phyloP scores from a whole-genome alignment of 2,797 vertebrate genomes.

The Typhlichthys subterraneus region DNA sequence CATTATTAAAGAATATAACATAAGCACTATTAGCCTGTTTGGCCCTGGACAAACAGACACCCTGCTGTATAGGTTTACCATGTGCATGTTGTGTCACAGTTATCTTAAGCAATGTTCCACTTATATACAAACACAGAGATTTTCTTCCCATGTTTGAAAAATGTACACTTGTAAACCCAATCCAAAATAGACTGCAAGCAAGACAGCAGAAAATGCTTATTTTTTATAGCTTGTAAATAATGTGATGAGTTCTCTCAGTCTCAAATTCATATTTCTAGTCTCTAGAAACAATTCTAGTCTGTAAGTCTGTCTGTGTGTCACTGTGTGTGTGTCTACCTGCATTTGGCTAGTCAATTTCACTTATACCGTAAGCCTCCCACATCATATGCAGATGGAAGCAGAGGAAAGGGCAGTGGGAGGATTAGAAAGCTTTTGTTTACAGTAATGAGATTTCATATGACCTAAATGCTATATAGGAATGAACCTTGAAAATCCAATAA shows the following conservation, averaged over 20 bases:
- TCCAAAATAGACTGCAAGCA: conserved; percentile 16
- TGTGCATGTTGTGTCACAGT: conserved; percentile 12
- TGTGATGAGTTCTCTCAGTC: conserved; percentile 5
- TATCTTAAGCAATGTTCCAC: conserved; percentile 14
- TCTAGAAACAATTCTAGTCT: neutral
- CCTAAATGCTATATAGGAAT: conserved; percentile 51
- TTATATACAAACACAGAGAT: conserved; percentile 29
- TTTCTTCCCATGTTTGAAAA: conserved; percentile 20
- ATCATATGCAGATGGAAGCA: conserved; percentile 68
- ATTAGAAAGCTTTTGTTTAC: conserved; percentile 67
- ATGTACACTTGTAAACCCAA: conserved; percentile 15
- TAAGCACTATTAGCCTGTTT: too few relatives aligned
- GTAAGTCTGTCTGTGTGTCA: conserved; percentile 24
- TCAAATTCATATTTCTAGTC: too few relatives aligned
- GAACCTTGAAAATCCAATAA: conserved; percentile 31
- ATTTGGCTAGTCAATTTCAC: conserved; percentile 29
- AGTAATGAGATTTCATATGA: conserved; percentile 43
- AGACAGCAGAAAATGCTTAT: conserved; percentile 10
- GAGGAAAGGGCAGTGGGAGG: conserved; percentile 70
- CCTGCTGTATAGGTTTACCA: too few relatives aligned
- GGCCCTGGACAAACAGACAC: too few relatives aligned
- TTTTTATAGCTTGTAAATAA: conserved; percentile 4
- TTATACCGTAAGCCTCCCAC: conserved; percentile 62
- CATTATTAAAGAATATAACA: too few relatives aligned
- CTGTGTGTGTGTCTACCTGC: conserved; percentile 28